Percentiles rank a stretch among this genome's conserved stretches.
These are phyloP conservation scores for Noctuana brunneofusca DNA, from an alignment of 2,888 invertebrate genomes.

Conservation along the genomic window DNA sequence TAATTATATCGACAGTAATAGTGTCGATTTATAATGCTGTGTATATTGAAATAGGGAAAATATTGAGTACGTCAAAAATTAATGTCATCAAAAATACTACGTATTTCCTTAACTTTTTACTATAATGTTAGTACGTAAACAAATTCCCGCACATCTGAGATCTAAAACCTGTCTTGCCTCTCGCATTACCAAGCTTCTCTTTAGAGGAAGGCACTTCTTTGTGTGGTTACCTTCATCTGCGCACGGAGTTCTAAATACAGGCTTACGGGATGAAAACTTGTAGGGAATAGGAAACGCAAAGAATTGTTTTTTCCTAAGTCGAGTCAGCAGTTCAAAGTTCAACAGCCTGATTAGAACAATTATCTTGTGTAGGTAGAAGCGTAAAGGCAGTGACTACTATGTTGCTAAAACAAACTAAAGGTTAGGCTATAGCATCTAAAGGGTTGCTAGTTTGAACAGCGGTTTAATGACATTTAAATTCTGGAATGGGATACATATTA, in stretches of 20 bases:
- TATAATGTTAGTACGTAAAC: neutral
- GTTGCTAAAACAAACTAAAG: too few relatives aligned
- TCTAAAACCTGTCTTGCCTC: slow-evolving; percentile 23
- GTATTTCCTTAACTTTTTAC: neutral
- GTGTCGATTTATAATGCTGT: too few relatives aligned
- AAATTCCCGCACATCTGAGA: slow-evolving; percentile 5
- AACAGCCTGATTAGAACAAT: slow-evolving; percentile 4
- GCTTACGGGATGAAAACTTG: slow-evolving; percentile 19
- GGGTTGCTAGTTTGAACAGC: neutral
- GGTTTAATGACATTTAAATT: too few relatives aligned
- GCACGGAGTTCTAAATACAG: slow-evolving; percentile 19
- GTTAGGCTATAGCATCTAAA: neutral
- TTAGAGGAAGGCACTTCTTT: slow-evolving; percentile 29
- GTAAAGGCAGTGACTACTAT: neutral
- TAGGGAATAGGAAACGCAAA: slow-evolving; percentile 11
- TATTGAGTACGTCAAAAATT: too few relatives aligned
- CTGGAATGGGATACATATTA: too few relatives aligned
- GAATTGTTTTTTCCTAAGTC: slow-evolving; percentile 14
- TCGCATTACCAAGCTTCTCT: slow-evolving; percentile 18
- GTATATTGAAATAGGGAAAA: too few relatives aligned
- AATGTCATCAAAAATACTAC: too few relatives aligned
- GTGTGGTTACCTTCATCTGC: slow-evolving; percentile 30
- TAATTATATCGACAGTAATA: neutral
- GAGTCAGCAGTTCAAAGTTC: slow-evolving; percentile 14
- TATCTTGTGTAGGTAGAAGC: neutral